These are phyloP conservation scores for Trachemys scripta DNA, from an alignment of 2,113 vertebrate genomes.

Conservation along the genomic window DNA sequence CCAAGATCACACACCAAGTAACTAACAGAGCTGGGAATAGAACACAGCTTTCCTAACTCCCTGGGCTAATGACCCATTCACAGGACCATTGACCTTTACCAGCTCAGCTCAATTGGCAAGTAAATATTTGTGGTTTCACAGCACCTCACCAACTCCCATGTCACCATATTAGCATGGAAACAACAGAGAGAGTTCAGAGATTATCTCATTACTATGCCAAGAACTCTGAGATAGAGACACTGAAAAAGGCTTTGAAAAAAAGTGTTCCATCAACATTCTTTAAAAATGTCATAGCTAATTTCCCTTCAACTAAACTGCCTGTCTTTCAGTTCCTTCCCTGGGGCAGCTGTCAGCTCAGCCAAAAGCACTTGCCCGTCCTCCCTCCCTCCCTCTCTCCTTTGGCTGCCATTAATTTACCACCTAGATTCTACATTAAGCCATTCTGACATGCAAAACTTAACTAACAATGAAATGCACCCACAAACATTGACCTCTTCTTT, in stretches of 20 bases:
- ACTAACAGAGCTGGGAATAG: constrained; percentile 2
- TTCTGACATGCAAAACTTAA: constrained; percentile 23
- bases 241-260: constrained; percentile 61
- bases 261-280: constrained; percentile 49
- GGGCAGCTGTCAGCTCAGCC: neutral
- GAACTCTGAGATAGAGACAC: constrained; percentile 43
- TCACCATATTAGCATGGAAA: constrained; percentile 18
- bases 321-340: neutral
- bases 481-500: constrained; percentile 8
- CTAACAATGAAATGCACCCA: constrained; percentile 25
- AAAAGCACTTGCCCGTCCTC: constrained; percentile 59
- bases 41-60: neutral
- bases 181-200: constrained; percentile 24
- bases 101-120: neutral
- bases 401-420: neutral
- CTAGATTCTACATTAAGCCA: constrained; percentile 23
- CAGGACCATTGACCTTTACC: neutral
- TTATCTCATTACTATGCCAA: constrained; percentile 35
- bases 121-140: constrained; percentile 51
- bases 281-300: constrained; percentile 43
- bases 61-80: neutral
- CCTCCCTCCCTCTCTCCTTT: constrained; percentile 1
- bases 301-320: constrained; percentile 23
- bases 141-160: constrained; percentile 26
- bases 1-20: neutral